Evolutionary conservation across 2,888 invertebrate species (phyloP).

Genomic region (Ennomos fuscantarius): DNA sequence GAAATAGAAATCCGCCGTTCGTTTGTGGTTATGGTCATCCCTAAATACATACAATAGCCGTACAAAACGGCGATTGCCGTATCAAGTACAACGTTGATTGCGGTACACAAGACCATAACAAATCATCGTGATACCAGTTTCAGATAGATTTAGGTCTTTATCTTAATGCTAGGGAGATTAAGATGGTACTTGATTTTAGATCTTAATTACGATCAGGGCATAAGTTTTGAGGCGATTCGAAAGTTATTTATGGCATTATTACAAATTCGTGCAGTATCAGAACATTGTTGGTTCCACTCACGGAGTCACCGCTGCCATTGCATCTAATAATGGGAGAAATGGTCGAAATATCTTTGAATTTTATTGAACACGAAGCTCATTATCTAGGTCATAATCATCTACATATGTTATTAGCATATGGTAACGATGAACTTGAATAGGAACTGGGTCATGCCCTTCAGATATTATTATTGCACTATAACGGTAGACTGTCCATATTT

Average conservation of each 20-base stretch:
- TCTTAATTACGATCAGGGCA: slow-evolving; percentile 29
- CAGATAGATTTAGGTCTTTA: slow-evolving; percentile 26
- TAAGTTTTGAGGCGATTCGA: slow-evolving; percentile 13
- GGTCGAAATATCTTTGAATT: neutral
- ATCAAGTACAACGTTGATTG: slow-evolving; percentile 34
- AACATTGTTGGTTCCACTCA: neutral
- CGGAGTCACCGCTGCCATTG: too few species aligned
- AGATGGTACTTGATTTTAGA: slow-evolving; percentile 17
- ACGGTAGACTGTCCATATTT: slow-evolving; percentile 10
- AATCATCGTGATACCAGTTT: slow-evolving; percentile 15
- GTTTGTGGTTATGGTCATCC: too few species aligned
- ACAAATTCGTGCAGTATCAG: slow-evolving; percentile 19
- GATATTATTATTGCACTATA: slow-evolving; percentile 5
- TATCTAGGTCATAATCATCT: neutral
- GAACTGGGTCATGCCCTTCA: slow-evolving; percentile 23
- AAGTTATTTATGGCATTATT: slow-evolving; percentile 21
- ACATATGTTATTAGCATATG: slow-evolving; percentile 18
- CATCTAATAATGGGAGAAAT: neutral
- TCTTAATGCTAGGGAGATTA: slow-evolving; percentile 21
- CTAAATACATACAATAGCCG: neutral
- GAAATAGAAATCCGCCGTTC: too few species aligned
- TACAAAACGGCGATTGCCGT: slow-evolving; percentile 3
- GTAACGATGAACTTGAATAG: slow-evolving; percentile 15
- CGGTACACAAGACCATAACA: slow-evolving; percentile 11
- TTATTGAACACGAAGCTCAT: neutral